Conservation (phyloP, 2,113 vertebrate species). For the Xenopus tropicalis region UCB_Xtro_10.0 CM004450.2:106193501-106194000, state of each 20-base stretch:
- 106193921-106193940: background rate
- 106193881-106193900: background rate
- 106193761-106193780: background rate
- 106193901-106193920: background rate
- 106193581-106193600: background rate
- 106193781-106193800: no score
- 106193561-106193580: background rate
- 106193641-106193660: conserved; percentile 19
- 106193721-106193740: background rate
- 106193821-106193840: no score
- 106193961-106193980: background rate
- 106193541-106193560: background rate
- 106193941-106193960: background rate
- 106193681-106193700: conserved; percentile 12
- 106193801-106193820: no score
- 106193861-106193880: background rate
- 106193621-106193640: background rate
- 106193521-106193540: background rate
- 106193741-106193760: background rate
- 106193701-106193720: no score
- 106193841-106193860: background rate
- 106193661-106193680: conserved; percentile 18
- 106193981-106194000: background rate
- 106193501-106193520: background rate
- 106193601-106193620: background rate